Evolutionary conservation across 1,140 invertebrate species (phyloP).

Genomic region (Panonychus citri): DNA sequence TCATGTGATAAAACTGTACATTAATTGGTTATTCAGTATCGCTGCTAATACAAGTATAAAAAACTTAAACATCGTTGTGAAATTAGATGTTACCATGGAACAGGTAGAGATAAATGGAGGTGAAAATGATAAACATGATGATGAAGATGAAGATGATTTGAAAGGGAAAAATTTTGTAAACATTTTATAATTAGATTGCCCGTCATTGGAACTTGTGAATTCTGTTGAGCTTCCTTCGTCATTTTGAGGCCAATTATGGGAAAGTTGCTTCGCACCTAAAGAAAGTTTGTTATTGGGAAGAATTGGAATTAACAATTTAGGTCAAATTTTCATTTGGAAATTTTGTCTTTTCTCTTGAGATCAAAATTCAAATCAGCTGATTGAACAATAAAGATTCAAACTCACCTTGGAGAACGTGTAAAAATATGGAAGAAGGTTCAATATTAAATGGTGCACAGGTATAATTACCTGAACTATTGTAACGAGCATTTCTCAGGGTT

Average conservation of each 20-base stretch:
- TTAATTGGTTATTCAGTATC: too few species aligned
- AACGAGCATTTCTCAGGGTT: slow-evolving; percentile 31
- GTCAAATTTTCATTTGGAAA: too few species aligned
- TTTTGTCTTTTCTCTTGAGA: too few species aligned
- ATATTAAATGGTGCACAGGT: slow-evolving; percentile 62
- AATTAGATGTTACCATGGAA: too few species aligned
- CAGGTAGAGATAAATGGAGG: too few species aligned
- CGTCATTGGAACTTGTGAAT: background rate
- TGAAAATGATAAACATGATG: too few species aligned
- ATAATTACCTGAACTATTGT: slow-evolving; percentile 60
- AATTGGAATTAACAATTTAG: too few species aligned
- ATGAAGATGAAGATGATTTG: background rate
- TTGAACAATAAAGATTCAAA: too few species aligned
- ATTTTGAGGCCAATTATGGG: background rate
- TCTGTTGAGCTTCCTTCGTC: background rate
- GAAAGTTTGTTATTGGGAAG: background rate
- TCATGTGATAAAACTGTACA: too few species aligned
- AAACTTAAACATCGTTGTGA: too few species aligned
- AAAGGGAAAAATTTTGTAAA: background rate
- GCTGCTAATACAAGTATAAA: too few species aligned
- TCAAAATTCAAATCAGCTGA: too few species aligned
- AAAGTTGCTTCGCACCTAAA: background rate
- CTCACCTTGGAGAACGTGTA: slow-evolving; percentile 61
- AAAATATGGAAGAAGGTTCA: slow-evolving; percentile 41
- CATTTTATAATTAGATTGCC: background rate